These are phyloP conservation scores for Arctopsyche grandis DNA, from an alignment of 1,140 invertebrate species.

Conservation along the genomic window DNA sequence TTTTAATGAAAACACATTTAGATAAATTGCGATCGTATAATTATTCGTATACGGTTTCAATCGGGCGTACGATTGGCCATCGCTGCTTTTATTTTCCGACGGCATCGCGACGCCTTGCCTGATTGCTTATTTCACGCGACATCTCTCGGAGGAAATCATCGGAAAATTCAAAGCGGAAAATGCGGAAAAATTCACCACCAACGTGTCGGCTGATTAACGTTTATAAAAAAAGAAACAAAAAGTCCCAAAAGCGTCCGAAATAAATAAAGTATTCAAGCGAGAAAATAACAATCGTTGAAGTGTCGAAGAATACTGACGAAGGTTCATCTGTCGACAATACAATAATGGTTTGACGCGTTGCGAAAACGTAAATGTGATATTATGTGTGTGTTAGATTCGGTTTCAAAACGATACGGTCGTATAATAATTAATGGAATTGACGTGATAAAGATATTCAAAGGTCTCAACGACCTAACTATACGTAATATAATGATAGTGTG, in stretches of 20 bases:
- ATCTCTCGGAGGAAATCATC: constrained; percentile 45
- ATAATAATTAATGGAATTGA: neutral
- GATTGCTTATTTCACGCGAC: constrained; percentile 45
- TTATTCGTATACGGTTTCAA: neutral
- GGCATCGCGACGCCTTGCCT: constrained; percentile 6
- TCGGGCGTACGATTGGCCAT: neutral
- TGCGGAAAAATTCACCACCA: constrained; percentile 23
- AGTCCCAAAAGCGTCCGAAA: neutral
- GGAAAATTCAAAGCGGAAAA: constrained; percentile 31
- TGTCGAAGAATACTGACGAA: too few relatives aligned
- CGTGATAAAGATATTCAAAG: neutral
- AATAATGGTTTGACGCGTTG: neutral
- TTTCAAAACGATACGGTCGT: constrained; percentile 12
- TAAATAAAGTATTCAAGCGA: constrained; percentile 8
- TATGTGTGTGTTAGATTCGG: neutral
- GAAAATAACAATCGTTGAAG: neutral
- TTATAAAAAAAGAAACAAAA: neutral
- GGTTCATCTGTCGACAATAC: neutral
- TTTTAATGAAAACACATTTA: too few relatives aligned
- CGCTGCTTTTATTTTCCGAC: constrained; percentile 33
- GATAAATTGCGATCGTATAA: too few relatives aligned
- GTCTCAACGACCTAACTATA: neutral
- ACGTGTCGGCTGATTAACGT: constrained; percentile 16
- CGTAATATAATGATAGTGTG: neutral
- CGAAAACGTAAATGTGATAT: neutral